Base-by-base conservation (phyloP, 1,140 invertebrate species). In the Orchestia grillus region DNA sequence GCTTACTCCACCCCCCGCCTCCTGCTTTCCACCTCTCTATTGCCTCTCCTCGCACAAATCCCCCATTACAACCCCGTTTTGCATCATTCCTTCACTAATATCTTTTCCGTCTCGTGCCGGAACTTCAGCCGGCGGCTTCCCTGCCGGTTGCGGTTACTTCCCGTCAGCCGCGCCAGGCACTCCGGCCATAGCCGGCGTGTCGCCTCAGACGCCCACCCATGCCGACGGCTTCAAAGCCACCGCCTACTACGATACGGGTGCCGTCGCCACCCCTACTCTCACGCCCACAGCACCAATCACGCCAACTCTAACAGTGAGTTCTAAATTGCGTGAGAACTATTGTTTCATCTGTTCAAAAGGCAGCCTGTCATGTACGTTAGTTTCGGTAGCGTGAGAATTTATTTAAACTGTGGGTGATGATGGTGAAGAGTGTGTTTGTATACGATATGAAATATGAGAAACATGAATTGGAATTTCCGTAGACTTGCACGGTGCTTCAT, bases 201-300 rank as follows among this genome's bases (percentile, higher is more conserved):
- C 96, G 44, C 96, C 96, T 41, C 96, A 97, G 57, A 97, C 96
- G 16, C 96, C 96, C 43, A 97, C 96, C 4, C 96, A 96, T 19
- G 96, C 96, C 8, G 96, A 97, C 87, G 96, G 96, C 40, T 97
- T 97, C 96, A 97, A 97, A 95, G 96, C 96, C 45, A 96, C 96
- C 0, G 96, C 96, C 23, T 97, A 97, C 47, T 97, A 97, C 91
- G 96, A 97, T 62, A 96, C 96, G 44, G 96, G 96, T 53, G 96
- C 96, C 45, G 96, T 97, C 42, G 96, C 96, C 87, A 97, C 96
- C 36, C 96, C 96, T 36, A 97, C 96, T n/a, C 96, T 97, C 87
- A 97, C 96, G 28, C 96, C 96, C 41, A 97, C 96, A 36, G 96
- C 96, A 41, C 96, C 96, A 95, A 97, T 97, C 96, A 97, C 96